phyloP scores from a whole-genome alignment of 2,888 invertebrate species.

The Notodonta ziczac region DNA sequence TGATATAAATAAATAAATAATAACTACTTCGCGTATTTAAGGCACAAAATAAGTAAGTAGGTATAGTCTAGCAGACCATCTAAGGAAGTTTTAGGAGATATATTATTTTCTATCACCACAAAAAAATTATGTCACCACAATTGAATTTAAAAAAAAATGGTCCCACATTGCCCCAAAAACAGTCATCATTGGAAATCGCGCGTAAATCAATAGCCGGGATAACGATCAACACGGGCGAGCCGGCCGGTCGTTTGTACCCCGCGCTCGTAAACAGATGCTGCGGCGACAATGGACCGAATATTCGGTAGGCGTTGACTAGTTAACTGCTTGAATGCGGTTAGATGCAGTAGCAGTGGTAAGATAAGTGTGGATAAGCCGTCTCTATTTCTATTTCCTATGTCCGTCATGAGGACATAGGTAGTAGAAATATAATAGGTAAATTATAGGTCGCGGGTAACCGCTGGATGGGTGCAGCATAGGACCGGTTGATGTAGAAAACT shows the following conservation, averaged over 20 bases:
- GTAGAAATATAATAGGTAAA: no score
- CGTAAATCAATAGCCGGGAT: constrained; percentile 56
- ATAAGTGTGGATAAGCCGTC: constrained; percentile 50
- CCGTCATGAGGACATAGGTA: no score
- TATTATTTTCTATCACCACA: no score
- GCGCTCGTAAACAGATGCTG: constrained; percentile 71
- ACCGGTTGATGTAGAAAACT: no score
- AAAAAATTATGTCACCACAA: no score
- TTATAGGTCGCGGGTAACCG: no score
- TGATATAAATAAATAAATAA: no score
- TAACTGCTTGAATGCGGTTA: constrained; percentile 46
- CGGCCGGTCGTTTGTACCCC: constrained; percentile 52
- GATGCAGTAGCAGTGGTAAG: constrained; percentile 44
- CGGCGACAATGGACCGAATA: constrained; percentile 66
- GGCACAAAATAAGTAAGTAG: no score
- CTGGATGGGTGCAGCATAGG: no score
- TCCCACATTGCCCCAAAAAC: constrained; percentile 16
- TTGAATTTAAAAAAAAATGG: not conserved
- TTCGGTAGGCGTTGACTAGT: constrained; percentile 81
- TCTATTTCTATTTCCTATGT: not conserved
- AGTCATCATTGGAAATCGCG: constrained; percentile 40
- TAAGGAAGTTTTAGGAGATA: no score
- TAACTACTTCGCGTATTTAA: no score
- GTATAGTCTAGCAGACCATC: no score
- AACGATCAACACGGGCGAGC: constrained; percentile 44